phyloP scores from a whole-genome alignment of 2,888 invertebrate genomes.

The Diadegma fenestrale region DNA sequence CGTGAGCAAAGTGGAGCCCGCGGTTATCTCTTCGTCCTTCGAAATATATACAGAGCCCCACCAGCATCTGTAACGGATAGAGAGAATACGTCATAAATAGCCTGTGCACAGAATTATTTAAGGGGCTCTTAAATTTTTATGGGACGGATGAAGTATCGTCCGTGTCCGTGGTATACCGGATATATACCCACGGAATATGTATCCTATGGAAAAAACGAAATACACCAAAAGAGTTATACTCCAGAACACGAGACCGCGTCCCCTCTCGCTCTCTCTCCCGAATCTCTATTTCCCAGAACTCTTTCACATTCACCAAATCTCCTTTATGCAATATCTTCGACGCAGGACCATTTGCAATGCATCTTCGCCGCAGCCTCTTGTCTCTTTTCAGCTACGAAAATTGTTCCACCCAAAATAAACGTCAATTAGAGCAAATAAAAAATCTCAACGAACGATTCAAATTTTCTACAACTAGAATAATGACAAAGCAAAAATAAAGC shows the following conservation, averaged over 20 bases:
- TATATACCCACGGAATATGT: slow-evolving; percentile 28
- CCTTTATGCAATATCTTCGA: slow-evolving; percentile 64
- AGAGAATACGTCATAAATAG: slow-evolving; percentile 77
- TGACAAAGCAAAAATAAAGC: no score
- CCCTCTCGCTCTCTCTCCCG: slow-evolving; percentile 56
- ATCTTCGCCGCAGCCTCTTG: slow-evolving; percentile 24
- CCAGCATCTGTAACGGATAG: slow-evolving; percentile 13
- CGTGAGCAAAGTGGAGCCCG: slow-evolving; percentile 20
- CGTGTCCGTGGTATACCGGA: slow-evolving; percentile 61
- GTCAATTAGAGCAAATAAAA: no score
- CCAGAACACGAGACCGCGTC: slow-evolving; percentile 22
- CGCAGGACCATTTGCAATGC: slow-evolving; percentile 65
- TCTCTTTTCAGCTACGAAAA: neutral
- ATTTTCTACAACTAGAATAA: no score
- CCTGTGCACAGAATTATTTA: slow-evolving; percentile 78
- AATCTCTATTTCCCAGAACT: slow-evolving; percentile 73
- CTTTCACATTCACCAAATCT: slow-evolving; percentile 60
- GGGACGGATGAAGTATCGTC: slow-evolving; percentile 78
- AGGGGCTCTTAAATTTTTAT: slow-evolving; percentile 81
- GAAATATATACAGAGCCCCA: slow-evolving; percentile 33
- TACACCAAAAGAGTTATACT: slow-evolving; percentile 20
- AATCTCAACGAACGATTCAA: no score
- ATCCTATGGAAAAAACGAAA: slow-evolving; percentile 36
- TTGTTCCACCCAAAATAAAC: no score
- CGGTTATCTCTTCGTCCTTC: slow-evolving; percentile 27